Base-by-base conservation (phyloP, 2,113 vertebrate genomes). In the Phrynosoma blainvillii region DNA sequence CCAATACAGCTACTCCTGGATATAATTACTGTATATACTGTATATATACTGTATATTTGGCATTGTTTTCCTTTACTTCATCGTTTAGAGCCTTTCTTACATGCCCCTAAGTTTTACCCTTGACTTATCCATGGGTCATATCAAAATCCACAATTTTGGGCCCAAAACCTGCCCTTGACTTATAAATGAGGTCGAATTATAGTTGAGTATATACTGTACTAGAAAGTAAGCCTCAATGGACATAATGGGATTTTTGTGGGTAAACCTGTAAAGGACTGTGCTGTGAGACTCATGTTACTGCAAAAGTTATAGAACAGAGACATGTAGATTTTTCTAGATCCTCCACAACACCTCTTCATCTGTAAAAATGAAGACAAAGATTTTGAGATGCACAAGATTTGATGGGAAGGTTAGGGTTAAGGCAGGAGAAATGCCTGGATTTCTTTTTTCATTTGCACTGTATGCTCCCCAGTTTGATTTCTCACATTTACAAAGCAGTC, bases 401-500 rank as follows among this genome's bases (percentile, higher is more conserved):
- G 16, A 62, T n/a, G 79, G 36, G 12, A n/a, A 62, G 20, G 54
- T 4, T 62, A 18, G 30, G 52, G 21, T 40, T 68, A 9, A 30
- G 18, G 59, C 52, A 40, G 25, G 47, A 32, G 30, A n/a, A 83
- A 66, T 42, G 13, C 30, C n/a, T 56, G 52, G 16, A 47, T 27
- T 68, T 54, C 4, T 42, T 59, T 59, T 40, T 42, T 18, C 1
- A 47, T 76, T 76, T 73, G 71, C n/a, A 30, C 27, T 27, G 9
- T 27, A 27, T 71, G 27, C 25, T 71, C 25, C 59, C 59, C 79
- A 82, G 82, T 88, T 88, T 77, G 62, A 47, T 25, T 88, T 70
- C 42, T 88, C 47, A 75, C 54, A n/a, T 25, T 40, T 70, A 83
- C 74, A 84, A 88, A 84, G 74, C 62, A 21, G 81, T 70, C 77